Conservation (phyloP, 2,888 invertebrate species). For the Eilema depressum region DNA sequence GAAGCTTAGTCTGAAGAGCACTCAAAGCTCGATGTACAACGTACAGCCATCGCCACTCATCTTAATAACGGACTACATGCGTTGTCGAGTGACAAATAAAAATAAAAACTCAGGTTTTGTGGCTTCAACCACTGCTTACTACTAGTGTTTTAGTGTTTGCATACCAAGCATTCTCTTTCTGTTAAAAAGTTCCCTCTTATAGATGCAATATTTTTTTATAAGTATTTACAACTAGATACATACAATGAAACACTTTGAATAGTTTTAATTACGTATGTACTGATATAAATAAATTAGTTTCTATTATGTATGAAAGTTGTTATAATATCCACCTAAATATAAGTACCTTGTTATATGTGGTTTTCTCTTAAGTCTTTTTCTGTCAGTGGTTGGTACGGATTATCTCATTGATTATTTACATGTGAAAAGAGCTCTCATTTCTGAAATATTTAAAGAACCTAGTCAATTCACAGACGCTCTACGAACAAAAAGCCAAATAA, state of each 20-base stretch:
- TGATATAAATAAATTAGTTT: too few species aligned
- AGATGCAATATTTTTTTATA: too few species aligned
- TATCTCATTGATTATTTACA: not conserved
- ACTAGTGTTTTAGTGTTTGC: not conserved
- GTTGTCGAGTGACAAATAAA: slow-evolving; percentile 23
- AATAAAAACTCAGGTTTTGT: slow-evolving; percentile 9
- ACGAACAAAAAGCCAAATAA: slow-evolving; percentile 9
- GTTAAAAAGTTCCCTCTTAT: not conserved
- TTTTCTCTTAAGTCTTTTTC: too few species aligned
- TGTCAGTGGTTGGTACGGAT: not conserved
- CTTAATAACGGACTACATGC: slow-evolving; percentile 28
- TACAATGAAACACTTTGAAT: not conserved
- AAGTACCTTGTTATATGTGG: too few species aligned
- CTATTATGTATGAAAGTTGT: too few species aligned
- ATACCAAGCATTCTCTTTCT: not conserved
- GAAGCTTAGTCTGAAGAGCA: slow-evolving; percentile 63
- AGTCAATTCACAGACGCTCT: not conserved
- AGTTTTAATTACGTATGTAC: not conserved
- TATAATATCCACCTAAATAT: too few species aligned
- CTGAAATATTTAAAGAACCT: not conserved
- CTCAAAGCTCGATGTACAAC: slow-evolving; percentile 28
- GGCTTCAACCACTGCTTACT: not conserved
- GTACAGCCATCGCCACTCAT: not conserved
- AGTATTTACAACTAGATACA: too few species aligned
- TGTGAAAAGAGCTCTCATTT: not conserved